Evolutionary conservation across 2,888 invertebrate genomes (phyloP), one percentile per base, ranked within the genome.

Genomic region (Archaeoteleia sp.): DNA sequence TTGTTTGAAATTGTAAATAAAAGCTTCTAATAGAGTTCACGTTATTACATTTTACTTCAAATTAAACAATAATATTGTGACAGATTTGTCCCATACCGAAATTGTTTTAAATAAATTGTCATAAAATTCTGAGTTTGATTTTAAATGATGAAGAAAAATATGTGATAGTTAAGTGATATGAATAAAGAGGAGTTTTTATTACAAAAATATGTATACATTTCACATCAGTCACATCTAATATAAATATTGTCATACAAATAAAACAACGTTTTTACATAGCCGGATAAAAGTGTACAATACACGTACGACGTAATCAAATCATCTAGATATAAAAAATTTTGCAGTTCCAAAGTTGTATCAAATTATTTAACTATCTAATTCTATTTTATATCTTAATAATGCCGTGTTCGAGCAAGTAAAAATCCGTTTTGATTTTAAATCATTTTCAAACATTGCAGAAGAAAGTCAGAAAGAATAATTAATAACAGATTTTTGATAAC

Each of bases 1-100:
- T 78, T 80, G 75, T 76, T 77, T 75, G 77, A 73, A 70, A 75
- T 72, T 82, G 82, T 82, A 82, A 82, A 82, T 82, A 82, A 81
- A 82, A 76, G 68, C 76, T 74, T 74, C 67, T 74, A 71, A 77
- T 67, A 73, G 55, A 70, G 49, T 66, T 43, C 30, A 66, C 45
- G 45, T 67, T 65, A 45, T 55, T 10, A 17, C 39, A 9, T 58
- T 53, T 53, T 53, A 66, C n/a, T n/a, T 62, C 10, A 63, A 55
- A 45, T 53, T 53, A 34, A 25, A 8, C 8, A 29, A 5, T 20
- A 20, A 20, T 2, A 20, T 20, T 20, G 2, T 20, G 20, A 4
- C 5, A 20, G 2, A 20, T 29, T 29, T 9, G 29, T n/a, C n/a
- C n/a, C n/a, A n/a, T n/a, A n/a, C n/a, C n/a, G 29, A 9, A 9